phyloP scores from a whole-genome alignment of 2,797 vertebrate species.

The Bothrops alternatus region DNA sequence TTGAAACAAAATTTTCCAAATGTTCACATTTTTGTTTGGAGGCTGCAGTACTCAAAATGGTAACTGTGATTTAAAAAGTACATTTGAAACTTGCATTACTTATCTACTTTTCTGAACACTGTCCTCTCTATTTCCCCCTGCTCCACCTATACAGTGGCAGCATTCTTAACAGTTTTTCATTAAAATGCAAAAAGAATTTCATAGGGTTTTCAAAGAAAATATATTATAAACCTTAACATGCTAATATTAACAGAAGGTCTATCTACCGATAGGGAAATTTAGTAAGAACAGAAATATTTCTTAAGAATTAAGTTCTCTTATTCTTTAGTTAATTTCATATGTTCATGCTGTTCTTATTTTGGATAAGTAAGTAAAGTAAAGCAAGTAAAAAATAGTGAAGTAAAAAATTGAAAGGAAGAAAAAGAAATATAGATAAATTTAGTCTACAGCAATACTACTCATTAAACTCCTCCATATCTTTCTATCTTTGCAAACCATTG shows the following conservation, averaged over 20 bases:
- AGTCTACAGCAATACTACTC: neutral
- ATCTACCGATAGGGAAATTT: conserved; percentile 26
- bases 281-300: conserved; percentile 33
- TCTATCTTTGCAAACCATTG: neutral
- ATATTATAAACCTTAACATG: conserved; percentile 38
- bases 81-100: neutral
- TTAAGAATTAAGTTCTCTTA: conserved; percentile 38
- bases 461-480: neutral
- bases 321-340: conserved; percentile 36
- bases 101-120: neutral
- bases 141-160: conserved; percentile 14
- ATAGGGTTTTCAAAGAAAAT: conserved; percentile 43
- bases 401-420: neutral
- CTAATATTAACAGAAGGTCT: conserved; percentile 43
- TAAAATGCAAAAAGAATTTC: conserved; percentile 39
- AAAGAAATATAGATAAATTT: neutral
- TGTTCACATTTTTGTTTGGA: neutral
- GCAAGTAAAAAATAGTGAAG: neutral
- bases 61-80: neutral
- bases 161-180: conserved; percentile 27
- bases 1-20: neutral
- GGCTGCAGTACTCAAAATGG: neutral
- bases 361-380: neutral
- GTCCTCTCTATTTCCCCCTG: neutral
- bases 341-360: neutral